These are phyloP conservation scores for Notocelia uddmanniana DNA, from an alignment of 2,888 invertebrate species.

Conservation along the genomic window DNA sequence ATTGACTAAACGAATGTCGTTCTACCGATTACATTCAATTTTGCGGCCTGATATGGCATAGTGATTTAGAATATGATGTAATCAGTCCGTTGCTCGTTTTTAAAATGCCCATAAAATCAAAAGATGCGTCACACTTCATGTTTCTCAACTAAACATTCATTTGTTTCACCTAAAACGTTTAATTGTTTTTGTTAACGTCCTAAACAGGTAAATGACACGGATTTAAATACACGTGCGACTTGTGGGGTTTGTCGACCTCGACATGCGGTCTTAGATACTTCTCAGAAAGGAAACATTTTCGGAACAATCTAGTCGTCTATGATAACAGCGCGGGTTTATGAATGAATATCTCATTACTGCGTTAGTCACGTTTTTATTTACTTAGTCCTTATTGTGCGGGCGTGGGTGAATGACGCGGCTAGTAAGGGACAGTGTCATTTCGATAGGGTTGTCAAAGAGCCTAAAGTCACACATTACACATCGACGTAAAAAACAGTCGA, in stretches of 20 bases:
- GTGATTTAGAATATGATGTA: constrained; percentile 34
- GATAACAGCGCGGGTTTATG: constrained; percentile 15
- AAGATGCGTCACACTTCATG: constrained; percentile 10
- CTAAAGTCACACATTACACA: background rate
- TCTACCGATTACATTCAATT: constrained; percentile 38
- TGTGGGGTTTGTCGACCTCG: constrained; percentile 15
- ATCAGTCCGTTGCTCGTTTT: constrained; percentile 34
- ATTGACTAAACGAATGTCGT: constrained; percentile 36
- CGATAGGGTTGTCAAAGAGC: constrained; percentile 4
- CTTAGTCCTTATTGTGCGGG: constrained; percentile 30
- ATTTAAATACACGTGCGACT: constrained; percentile 21
- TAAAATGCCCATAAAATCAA: background rate
- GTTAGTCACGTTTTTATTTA: constrained; percentile 39
- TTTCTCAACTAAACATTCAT: constrained; percentile 16
- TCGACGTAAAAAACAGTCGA: background rate
- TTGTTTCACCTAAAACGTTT: constrained; percentile 3
- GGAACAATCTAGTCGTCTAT: constrained; percentile 3
- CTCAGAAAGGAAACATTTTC: constrained; percentile 12
- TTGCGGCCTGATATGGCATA: constrained; percentile 30
- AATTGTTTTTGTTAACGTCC: constrained; percentile 17
- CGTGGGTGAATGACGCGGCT: constrained; percentile 29
- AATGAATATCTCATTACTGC: constrained; percentile 30
- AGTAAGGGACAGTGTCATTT: constrained; percentile 11
- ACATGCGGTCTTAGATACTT: background rate
- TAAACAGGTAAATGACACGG: constrained; percentile 33